Percentiles rank a stretch among this genome's conserved stretches.
Conservation (phyloP, 1,140 invertebrate genomes). For the Hesperophylax magnus region DNA sequence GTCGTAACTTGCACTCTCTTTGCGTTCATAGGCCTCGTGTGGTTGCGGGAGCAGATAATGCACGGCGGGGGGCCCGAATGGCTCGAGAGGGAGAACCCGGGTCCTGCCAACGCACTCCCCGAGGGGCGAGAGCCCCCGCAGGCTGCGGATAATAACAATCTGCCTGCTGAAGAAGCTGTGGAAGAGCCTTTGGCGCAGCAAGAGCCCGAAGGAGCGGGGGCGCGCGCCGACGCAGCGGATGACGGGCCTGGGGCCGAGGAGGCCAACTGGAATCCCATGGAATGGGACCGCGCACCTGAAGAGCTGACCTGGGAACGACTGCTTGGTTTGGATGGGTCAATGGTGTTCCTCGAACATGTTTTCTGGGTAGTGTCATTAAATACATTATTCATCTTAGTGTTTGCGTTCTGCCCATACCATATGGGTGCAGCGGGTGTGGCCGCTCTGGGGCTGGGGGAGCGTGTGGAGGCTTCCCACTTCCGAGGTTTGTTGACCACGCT, state of each 20-base stretch:
- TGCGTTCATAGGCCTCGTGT: slow-evolving; percentile 96
- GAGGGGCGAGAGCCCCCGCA: slow-evolving; percentile 60
- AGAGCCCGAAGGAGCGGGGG: slow-evolving; percentile 65
- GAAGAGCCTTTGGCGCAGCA: slow-evolving; percentile 61
- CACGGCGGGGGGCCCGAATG: slow-evolving; percentile 97
- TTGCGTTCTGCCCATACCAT: slow-evolving; percentile 97
- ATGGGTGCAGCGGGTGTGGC: slow-evolving; percentile 90
- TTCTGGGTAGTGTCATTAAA: slow-evolving; percentile 99
- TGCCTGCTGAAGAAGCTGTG: slow-evolving; percentile 58
- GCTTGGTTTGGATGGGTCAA: slow-evolving; percentile 95
- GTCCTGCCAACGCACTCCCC: slow-evolving; percentile 59
- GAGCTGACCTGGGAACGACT: slow-evolving; percentile 98
- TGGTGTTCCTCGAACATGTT: slow-evolving; percentile 98
- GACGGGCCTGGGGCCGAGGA: slow-evolving; percentile 81
- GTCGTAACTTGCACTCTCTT: slow-evolving; percentile 97
- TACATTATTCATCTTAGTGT: slow-evolving; percentile 94
- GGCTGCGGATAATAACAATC: slow-evolving; percentile 62
- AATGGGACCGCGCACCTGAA: slow-evolving; percentile 97
- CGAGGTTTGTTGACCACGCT: slow-evolving; percentile 94
- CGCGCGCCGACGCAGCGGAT: slow-evolving; percentile 63
- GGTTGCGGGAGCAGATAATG: slow-evolving; percentile 97
- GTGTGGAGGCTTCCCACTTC: slow-evolving; percentile 85
- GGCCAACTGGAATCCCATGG: slow-evolving; percentile 98
- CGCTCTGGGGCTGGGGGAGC: slow-evolving; percentile 75
- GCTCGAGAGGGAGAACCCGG: slow-evolving; percentile 82